phyloP scores from a whole-genome alignment of 2,888 invertebrate species.

The Anarsia innoxiella region DNA sequence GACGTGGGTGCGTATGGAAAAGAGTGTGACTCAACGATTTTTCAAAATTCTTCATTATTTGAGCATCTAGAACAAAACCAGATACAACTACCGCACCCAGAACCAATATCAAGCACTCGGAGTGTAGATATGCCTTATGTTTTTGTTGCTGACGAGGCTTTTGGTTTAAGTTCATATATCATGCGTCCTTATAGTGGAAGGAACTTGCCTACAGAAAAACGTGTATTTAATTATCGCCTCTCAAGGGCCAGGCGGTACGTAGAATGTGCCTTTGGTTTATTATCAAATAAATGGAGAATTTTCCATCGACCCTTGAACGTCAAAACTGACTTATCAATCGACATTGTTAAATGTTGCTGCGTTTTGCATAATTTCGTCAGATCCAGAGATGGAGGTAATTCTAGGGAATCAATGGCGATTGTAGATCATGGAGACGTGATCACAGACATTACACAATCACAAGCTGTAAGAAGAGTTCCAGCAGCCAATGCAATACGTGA shows the following conservation, averaged over 20 bases:
- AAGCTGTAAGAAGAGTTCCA: slow-evolving; percentile 18
- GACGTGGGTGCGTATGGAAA: no score
- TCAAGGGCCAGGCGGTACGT: slow-evolving; percentile 11
- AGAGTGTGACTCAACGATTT: no score
- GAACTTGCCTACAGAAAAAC: slow-evolving; percentile 6
- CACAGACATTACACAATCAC: slow-evolving; percentile 22
- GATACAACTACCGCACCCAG: no score
- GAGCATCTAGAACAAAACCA: no score
- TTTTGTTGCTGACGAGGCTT: slow-evolving; percentile 6
- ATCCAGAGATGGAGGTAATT: slow-evolving; percentile 20
- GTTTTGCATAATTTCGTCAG: slow-evolving; percentile 19
- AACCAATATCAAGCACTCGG: no score
- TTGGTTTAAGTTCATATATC: slow-evolving; percentile 5
- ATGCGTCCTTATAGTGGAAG: slow-evolving; percentile 9
- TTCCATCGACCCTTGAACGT: slow-evolving; percentile 16
- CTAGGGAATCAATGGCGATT: no score
- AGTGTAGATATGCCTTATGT: no score
- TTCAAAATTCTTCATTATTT: no score
- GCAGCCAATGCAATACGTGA: slow-evolving; percentile 23
- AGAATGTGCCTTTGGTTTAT: slow-evolving; percentile 14
- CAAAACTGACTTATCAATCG: slow-evolving; percentile 10
- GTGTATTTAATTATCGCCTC: slow-evolving; percentile 12
- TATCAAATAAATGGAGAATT: slow-evolving; percentile 17
- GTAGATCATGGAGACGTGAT: no score
- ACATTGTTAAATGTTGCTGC: slow-evolving; percentile 15